Evolutionary conservation across 1,140 invertebrate species (phyloP).

Genomic region (Coenobita brevimanus): DNA sequence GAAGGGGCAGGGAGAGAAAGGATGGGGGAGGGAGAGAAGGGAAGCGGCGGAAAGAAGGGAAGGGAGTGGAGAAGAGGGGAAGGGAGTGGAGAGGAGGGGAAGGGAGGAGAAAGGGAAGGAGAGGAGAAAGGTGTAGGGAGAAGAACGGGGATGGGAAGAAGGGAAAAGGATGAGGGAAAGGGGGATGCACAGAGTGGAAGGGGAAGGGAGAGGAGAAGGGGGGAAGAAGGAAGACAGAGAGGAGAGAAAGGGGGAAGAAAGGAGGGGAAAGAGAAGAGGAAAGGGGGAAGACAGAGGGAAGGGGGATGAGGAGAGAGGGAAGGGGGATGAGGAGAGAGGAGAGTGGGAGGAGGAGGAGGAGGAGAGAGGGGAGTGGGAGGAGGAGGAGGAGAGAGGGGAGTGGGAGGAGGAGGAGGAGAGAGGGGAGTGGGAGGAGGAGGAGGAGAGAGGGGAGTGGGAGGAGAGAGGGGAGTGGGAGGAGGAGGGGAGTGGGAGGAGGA

Average conservation of each 20-base stretch:
- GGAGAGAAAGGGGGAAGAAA: neutral
- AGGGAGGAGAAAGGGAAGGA: neutral
- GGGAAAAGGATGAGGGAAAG: too few relatives aligned
- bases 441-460: neutral
- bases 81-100: slow-evolving; percentile 3
- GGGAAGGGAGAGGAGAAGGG: neutral
- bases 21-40: slow-evolving; percentile 30
- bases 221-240: neutral
- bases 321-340: neutral
- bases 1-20: neutral
- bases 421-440: neutral
- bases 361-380: neutral
- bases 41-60: neutral
- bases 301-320: neutral
- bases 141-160: neutral
- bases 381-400: neutral
- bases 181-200: neutral
- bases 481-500: neutral
- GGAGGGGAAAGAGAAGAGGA: too few relatives aligned
- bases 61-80: neutral
- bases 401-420: neutral
- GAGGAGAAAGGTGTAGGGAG: neutral
- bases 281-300: too few relatives aligned
- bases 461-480: neutral
- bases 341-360: neutral